Conservation (phyloP, 2,113 vertebrate genomes). For the Benitochromis conjunctus region DNA sequence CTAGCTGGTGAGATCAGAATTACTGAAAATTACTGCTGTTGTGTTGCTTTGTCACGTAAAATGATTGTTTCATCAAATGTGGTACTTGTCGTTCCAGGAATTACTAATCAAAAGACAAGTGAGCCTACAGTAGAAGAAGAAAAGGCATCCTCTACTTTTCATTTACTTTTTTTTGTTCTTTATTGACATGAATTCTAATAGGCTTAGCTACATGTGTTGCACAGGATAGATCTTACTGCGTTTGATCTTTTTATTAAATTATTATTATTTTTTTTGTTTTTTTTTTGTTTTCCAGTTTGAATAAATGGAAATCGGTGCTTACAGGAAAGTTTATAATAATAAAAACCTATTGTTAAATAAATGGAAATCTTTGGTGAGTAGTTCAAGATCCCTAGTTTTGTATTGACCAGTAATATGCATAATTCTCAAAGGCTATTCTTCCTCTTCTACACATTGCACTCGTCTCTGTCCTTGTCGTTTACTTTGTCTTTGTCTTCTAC, state of each 20-base stretch:
- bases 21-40: constrained; percentile 6
- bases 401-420: neutral
- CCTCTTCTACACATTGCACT: constrained; percentile 10
- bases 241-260: constrained; percentile 19
- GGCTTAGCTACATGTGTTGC: neutral
- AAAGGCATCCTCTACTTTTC: constrained; percentile 18
- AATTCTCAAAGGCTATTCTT: neutral
- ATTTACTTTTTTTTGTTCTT: constrained; percentile 1
- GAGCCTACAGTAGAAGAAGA: neutral
- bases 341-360: neutral
- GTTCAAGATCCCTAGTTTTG: neutral
- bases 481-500: neutral
- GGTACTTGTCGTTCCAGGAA: constrained; percentile 15
- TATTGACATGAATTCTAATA: constrained; percentile 31
- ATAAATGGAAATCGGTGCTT: constrained; percentile 26
- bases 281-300: constrained; percentile 18
- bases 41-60: constrained; percentile 14
- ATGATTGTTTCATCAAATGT: constrained; percentile 22
- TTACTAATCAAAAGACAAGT: constrained; percentile 6
- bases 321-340: neutral
- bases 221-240: constrained; percentile 1
- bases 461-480: neutral
- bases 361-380: neutral
- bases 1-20: constrained; percentile 25
- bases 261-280: neutral